Evolutionary conservation across 2,113 vertebrate genomes (phyloP).

Genomic region (Pithys albifrons): DNA sequence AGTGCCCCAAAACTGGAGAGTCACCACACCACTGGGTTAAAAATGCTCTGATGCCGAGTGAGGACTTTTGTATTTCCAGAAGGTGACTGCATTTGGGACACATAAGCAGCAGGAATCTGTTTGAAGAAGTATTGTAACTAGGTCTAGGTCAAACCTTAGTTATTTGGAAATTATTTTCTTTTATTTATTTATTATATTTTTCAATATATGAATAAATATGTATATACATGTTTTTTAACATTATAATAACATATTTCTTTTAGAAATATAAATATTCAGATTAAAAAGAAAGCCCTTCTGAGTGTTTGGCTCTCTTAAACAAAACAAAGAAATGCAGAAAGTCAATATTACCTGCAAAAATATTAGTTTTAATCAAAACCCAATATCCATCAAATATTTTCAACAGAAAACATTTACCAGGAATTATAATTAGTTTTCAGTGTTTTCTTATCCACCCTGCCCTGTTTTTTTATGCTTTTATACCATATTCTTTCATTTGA

Average conservation of each 20-base stretch:
- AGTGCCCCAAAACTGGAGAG: not conserved
- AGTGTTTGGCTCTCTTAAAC: not conserved
- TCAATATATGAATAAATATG: not conserved
- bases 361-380: slow-evolving; percentile 14
- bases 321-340: not conserved
- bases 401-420: not conserved
- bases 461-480: not conserved
- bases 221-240: not conserved
- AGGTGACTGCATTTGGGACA: not conserved
- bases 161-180: not conserved
- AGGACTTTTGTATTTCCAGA: not conserved
- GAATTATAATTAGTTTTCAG: not conserved
- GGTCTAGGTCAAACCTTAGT: not conserved
- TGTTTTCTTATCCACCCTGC: not conserved
- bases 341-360: not conserved
- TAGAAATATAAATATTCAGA: not conserved
- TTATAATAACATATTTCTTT: not conserved
- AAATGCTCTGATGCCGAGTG: not conserved
- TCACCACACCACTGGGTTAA: not conserved
- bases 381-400: not conserved
- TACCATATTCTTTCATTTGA: not conserved
- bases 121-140: not conserved
- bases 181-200: not conserved
- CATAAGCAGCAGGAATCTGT: not conserved
- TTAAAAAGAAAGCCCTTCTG: not conserved